Percentiles rank a stretch among this genome's conserved stretches.
These are phyloP conservation scores for Jordanella pulchra DNA, from an alignment of 2,797 vertebrate species.

Conservation along the genomic window DNA sequence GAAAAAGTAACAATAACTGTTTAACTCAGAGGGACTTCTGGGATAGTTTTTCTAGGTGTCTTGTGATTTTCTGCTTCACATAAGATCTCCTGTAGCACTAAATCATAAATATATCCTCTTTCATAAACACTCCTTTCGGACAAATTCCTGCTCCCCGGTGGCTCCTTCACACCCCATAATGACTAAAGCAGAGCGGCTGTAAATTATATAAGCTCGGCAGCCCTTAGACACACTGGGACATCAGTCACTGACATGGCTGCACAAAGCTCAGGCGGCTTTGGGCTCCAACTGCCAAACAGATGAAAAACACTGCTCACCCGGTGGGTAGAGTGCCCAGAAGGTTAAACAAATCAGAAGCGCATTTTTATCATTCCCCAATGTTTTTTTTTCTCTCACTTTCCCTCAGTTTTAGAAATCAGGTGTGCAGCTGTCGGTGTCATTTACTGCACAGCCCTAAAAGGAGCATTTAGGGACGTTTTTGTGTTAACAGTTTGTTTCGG, in stretches of 20 bases:
- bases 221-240: constrained; percentile 64
- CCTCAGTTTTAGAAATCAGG: constrained; percentile 52
- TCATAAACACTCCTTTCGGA: constrained; percentile 79
- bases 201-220: constrained; percentile 71
- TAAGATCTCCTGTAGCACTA: constrained; percentile 49
- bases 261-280: constrained; percentile 58
- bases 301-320: constrained; percentile 60
- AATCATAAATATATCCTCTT: constrained; percentile 79
- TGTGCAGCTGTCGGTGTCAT: constrained; percentile 68
- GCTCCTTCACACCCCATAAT: constrained; percentile 76
- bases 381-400: constrained; percentile 19
- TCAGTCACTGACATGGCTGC: constrained; percentile 70
- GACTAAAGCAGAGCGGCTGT: constrained; percentile 80
- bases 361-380: constrained; percentile 50
- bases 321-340: constrained; percentile 57
- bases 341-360: constrained; percentile 53
- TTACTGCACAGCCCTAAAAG: constrained; percentile 33
- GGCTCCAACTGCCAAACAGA: constrained; percentile 51
- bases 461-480: not conserved
- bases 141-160: constrained; percentile 78
- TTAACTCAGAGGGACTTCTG: not conserved
- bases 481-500: not conserved
- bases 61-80: constrained; percentile 1
- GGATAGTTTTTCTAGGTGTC: not conserved
- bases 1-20: not conserved